Evolutionary conservation across 37 sponge, comb jelly and placozoan genomes (phyloP).

Genomic region (Crambe crambe): DNA sequence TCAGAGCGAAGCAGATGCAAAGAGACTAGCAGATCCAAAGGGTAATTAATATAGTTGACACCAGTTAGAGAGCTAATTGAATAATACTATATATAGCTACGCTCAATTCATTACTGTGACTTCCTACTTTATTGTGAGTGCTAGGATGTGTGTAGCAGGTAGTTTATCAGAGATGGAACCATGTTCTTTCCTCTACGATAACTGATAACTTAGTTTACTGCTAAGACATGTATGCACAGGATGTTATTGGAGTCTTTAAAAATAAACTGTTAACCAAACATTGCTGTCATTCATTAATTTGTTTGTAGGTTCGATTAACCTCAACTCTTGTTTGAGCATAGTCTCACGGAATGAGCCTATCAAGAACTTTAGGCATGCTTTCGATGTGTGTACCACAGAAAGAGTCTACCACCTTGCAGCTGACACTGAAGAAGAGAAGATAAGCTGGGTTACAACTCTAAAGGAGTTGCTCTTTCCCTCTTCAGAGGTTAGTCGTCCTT

Average conservation of each 20-base stretch:
- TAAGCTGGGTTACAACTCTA: constrained; percentile 60
- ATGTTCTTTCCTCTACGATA: no score
- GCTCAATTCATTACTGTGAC: no score
- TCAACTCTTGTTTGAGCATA: constrained; percentile 41
- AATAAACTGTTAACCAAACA: no score
- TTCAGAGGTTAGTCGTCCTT: neutral
- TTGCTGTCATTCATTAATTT: no score
- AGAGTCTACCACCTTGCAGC: constrained; percentile 73
- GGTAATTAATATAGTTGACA: constrained; percentile 27
- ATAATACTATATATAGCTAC: no score
- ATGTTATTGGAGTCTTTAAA: no score
- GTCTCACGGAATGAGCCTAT: constrained; percentile 25
- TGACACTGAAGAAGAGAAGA: constrained; percentile 42
- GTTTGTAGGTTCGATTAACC: constrained; percentile 45
- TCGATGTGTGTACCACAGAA: constrained; percentile 62
- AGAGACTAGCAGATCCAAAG: constrained; percentile 58
- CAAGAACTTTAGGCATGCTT: constrained; percentile 65
- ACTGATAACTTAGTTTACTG: no score
- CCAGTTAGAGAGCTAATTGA: no score
- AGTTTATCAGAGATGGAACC: no score
- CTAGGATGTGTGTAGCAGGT: no score
- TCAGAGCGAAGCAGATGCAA: constrained; percentile 51
- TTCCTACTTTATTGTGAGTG: no score
- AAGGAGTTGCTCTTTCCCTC: constrained; percentile 35
- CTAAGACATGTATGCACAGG: no score